Conservation (phyloP, 2,888 invertebrate species). For the Camponotus fellah region DNA sequence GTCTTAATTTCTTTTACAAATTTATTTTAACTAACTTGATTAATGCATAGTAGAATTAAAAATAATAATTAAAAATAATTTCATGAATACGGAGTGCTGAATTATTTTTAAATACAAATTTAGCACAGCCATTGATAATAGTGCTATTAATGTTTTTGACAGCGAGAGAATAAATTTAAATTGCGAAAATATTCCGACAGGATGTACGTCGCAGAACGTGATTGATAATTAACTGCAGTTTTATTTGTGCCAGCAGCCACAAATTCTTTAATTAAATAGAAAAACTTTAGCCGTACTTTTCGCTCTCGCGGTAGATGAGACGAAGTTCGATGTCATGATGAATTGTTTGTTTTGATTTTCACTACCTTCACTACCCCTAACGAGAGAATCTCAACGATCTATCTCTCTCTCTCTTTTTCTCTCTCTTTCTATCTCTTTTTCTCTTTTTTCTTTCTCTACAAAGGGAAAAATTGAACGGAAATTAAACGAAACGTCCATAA, state of each 20-base stretch:
- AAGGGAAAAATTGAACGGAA: slow-evolving; percentile 29
- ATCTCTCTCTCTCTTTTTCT: not conserved
- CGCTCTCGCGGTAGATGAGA: slow-evolving; percentile 34
- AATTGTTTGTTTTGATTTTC: slow-evolving; percentile 60
- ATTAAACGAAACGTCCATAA: slow-evolving; percentile 51
- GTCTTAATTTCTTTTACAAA: not conserved
- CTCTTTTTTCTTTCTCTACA: not conserved
- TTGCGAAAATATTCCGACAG: not conserved
- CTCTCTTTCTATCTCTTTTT: not conserved
- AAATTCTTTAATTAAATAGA: slow-evolving; percentile 70
- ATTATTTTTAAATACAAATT: slow-evolving; percentile 2
- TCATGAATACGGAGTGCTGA: not conserved
- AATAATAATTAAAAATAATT: not conserved
- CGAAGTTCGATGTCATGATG: slow-evolving; percentile 46
- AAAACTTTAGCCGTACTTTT: slow-evolving; percentile 59
- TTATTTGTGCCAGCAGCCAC: slow-evolving; percentile 41
- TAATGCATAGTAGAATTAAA: not conserved
- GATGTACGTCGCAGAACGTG: not conserved
- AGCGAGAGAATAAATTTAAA: slow-evolving; percentile 50
- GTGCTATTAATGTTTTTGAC: slow-evolving; percentile 25
- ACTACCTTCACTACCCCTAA: not conserved
- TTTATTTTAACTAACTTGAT: not conserved
- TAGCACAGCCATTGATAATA: not conserved
- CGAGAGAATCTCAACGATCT: slow-evolving; percentile 11
- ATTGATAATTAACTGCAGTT: slow-evolving; percentile 67